These are phyloP conservation scores for Andrena haemorrhoa DNA, from an alignment of 2,888 invertebrate genomes.

Conservation along the genomic window DNA sequence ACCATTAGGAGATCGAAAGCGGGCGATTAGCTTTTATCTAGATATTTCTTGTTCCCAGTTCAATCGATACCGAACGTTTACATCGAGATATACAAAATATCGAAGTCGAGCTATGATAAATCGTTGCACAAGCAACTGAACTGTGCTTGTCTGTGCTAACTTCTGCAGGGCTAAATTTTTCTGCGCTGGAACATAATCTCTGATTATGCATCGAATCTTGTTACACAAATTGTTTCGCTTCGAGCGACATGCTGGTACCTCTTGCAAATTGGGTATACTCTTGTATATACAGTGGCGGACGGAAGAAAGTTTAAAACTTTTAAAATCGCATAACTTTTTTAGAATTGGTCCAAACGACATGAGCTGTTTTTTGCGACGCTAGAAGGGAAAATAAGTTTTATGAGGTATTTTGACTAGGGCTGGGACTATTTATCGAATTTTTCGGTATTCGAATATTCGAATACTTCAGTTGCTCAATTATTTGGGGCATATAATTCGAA, in stretches of 20 bases:
- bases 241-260: neutral
- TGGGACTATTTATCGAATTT: too few species aligned
- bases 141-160: neutral
- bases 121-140: constrained; percentile 20
- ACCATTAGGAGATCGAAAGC: constrained; percentile 30
- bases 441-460: too few species aligned
- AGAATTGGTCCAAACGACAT: too few species aligned
- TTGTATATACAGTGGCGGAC: too few species aligned
- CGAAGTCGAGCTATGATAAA: constrained; percentile 33
- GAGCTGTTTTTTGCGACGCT: too few species aligned
- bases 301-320: too few species aligned
- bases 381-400: too few species aligned
- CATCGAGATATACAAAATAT: constrained; percentile 7
- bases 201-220: constrained; percentile 33
- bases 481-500: too few species aligned
- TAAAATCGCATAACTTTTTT: too few species aligned
- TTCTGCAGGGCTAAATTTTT: constrained; percentile 11
- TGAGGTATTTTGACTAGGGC: too few species aligned
- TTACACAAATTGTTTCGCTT: constrained; percentile 38
- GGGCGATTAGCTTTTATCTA: constrained; percentile 8
- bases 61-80: constrained; percentile 15
- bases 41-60: neutral
- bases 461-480: too few species aligned
- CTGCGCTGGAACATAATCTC: constrained; percentile 15
- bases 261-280: constrained; percentile 12